Percentiles rank a stretch among this genome's conserved stretches.
Evolutionary conservation across 2,888 invertebrate species (phyloP).

Genomic region (Eupithecia abbreviata): DNA sequence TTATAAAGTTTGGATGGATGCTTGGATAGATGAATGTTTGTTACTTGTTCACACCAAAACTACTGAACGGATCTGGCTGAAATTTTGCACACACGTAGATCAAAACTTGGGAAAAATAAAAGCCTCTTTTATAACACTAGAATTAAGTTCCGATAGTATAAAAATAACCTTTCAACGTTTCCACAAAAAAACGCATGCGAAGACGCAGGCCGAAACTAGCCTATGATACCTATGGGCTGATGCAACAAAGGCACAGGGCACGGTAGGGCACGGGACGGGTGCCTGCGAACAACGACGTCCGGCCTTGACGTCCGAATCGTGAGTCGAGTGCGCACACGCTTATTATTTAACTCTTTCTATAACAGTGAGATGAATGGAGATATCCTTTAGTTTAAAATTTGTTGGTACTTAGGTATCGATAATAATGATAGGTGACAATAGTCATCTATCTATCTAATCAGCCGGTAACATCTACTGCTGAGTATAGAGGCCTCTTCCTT

Average conservation of each 20-base stretch:
- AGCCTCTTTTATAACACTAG: too few relatives aligned
- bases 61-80: not conserved
- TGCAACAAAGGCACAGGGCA: not conserved
- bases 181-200: not conserved
- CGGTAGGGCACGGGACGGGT: not conserved
- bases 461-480: too few relatives aligned
- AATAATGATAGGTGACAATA: too few relatives aligned
- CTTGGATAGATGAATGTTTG: too few relatives aligned
- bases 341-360: constrained; percentile 68
- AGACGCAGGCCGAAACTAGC: not conserved
- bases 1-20: too few relatives aligned
- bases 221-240: not conserved
- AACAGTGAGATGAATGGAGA: constrained; percentile 55
- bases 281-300: constrained; percentile 51
- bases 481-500: too few relatives aligned
- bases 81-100: not conserved
- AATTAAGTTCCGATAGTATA: too few relatives aligned
- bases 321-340: constrained; percentile 58
- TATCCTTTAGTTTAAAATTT: not conserved
- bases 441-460: too few relatives aligned
- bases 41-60: not conserved
- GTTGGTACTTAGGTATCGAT: too few relatives aligned
- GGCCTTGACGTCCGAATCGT: constrained; percentile 59
- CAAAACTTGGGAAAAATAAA: too few relatives aligned
- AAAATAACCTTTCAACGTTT: not conserved